Base-by-base conservation (phyloP, 2,888 invertebrate species). In the Acholoe squamosa region DNA sequence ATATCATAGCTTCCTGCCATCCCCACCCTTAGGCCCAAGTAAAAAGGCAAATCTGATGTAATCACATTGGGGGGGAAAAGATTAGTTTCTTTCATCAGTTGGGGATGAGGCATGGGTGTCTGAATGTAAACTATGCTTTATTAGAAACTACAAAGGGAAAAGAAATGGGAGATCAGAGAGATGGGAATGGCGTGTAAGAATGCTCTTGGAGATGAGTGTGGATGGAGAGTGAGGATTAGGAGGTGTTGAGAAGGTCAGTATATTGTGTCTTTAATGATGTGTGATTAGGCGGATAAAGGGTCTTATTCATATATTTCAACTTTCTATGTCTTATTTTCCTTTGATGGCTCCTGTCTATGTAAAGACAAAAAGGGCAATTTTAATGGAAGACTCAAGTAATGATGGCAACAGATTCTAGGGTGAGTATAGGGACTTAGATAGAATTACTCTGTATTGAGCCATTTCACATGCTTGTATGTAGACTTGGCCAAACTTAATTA, bases 31-130 rank as follows among this genome's bases (percentile, higher is more conserved):
- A 43, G 43, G 43, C 43, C 3, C 28, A 31, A 28, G 76, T 1
- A 76, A 28, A 25, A n/a, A 25, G 76, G 25, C 19, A 80, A 43
- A 80, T 80, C 80, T 80, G 34, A 80, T 33, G 34, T 80, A 80
- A 80, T 80, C 80, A 80, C 80, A 80, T 80, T n/a, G 80, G 80
- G 34, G 77, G 80, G 19, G 14, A 43, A 43, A 43, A 80, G 80
- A 80, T 80, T 80, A 80, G 34, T 43, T 80, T 80, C 80, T 80
- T 80, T 80, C 25, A 80, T 80, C 80, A 16, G 34, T 34, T 43
- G 43, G 43, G 43, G 80, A 34, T 80, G 33, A 33, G n/a, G 22
- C 80, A 19, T 80, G 33, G 80, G 33, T 80, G 34, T 80, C 80
- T 33, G 80, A 19, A 14, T 43, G 43, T 80, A 80, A 80, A 80